Base-by-base conservation (phyloP, 1,140 invertebrate genomes). In the Drosophila kanapiae region DNA sequence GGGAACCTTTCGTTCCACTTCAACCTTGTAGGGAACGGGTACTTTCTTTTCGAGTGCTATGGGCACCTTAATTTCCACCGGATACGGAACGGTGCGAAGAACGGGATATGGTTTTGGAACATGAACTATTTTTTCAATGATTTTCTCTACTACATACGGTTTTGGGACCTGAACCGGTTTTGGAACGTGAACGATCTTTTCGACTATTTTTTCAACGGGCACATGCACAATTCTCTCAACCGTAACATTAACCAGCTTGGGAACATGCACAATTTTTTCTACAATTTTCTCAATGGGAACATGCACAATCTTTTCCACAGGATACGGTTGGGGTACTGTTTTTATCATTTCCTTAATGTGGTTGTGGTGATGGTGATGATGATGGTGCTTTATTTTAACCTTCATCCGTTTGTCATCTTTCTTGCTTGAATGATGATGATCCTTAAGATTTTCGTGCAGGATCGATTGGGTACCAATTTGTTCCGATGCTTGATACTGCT, bases 211-310 rank as follows among this genome's bases (percentile, higher is more conserved):
- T 70, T 94, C 94, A 0, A 95, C 93, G 2, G 90, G 83, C 8
- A 96, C 95, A 76, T 96, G 95, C 0, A 96, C 94, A 9, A 95
- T 92, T 78, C 95, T 95, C 11, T 94, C 83, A 35, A 86, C 94
- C 0, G 83, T 86, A 18, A 86, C 80, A 51, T 86, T 86, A 3
- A 86, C 67, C 40, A 86, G 54, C 48, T 79, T 87, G 3, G 83
- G 83, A 11, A 86, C 83, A 43, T 86, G 83, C 6, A 86, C 80
- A 33, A 86, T 80, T 64, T 86, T 86, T 38, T 93, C 93, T 1
- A 93, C 78, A 16, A 91, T 81, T 71, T 92, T 93, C 37, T 93
- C 93, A 9, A 93, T 86, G 11, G 92, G 92, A 14, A 93, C 80
- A 38, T 92, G 91, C 11, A 93, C 87, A 49, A 92, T 58, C 60